Percentiles rank a stretch among this genome's conserved stretches.
These are phyloP conservation scores for Drosophila teissieri DNA, from an alignment of 1,140 invertebrate genomes.

Conservation along the genomic window DNA sequence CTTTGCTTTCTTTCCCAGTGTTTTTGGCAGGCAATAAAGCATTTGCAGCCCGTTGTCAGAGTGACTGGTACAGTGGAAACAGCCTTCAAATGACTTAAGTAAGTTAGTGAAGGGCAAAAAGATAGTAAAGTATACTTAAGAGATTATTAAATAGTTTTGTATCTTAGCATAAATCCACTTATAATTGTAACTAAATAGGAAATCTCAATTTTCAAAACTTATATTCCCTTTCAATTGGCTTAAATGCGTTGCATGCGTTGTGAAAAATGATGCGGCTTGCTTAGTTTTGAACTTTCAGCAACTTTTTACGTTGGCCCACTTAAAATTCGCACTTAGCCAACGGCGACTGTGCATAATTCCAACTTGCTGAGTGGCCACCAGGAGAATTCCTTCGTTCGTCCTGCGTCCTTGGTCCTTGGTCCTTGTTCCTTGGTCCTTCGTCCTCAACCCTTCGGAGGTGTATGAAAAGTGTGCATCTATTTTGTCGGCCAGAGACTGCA, in stretches of 20 bases:
- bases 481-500: conserved; percentile 13
- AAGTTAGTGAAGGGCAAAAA: too few species aligned
- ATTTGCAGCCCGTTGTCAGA: conserved; percentile 15
- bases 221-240: not conserved
- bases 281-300: not conserved
- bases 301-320: not conserved
- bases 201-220: not conserved
- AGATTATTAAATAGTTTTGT: too few species aligned
- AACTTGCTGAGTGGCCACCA: conserved; percentile 15
- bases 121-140: too few species aligned
- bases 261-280: too few species aligned
- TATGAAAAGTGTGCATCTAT: conserved; percentile 41
- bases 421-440: not conserved
- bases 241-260: not conserved
- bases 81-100: too few species aligned
- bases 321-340: not conserved
- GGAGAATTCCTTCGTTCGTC: conserved; percentile 20
- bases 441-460: not conserved
- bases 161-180: too few species aligned
- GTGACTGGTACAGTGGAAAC: conserved; percentile 10
- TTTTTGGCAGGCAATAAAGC: conserved; percentile 51
- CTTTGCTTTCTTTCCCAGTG: conserved; percentile 4
- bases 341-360: conserved; percentile 20
- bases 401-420: not conserved
- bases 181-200: not conserved